Percentiles rank a stretch among this genome's conserved stretches.
These are phyloP conservation scores for Corythoichthys haematopterus DNA, from an alignment of 2,113 vertebrate species.

Conservation along the genomic window DNA sequence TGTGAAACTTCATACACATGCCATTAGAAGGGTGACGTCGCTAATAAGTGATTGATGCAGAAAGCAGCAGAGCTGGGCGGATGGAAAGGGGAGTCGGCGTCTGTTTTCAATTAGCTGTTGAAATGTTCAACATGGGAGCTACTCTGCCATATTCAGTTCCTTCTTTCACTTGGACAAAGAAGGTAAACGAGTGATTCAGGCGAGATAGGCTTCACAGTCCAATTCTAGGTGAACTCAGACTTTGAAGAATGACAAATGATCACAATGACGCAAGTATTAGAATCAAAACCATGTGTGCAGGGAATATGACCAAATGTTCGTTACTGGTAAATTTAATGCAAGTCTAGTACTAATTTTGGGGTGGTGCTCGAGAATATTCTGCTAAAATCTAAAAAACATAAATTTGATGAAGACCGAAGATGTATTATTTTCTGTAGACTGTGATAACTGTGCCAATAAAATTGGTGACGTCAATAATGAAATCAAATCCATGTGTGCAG, in stretches of 20 bases:
- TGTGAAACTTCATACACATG: constrained; percentile 48
- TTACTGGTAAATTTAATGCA: not conserved
- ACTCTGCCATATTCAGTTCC: constrained; percentile 46
- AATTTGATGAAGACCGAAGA: not conserved
- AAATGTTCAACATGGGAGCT: constrained; percentile 65
- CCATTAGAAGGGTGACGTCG: constrained; percentile 45
- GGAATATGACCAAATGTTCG: not conserved
- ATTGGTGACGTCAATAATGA: constrained; percentile 43
- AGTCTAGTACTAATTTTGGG: not conserved
- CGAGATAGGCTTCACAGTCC: constrained; percentile 13
- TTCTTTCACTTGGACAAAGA: constrained; percentile 26
- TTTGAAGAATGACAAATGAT: not conserved
- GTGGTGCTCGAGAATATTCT: not conserved
- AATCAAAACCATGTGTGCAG: not conserved
- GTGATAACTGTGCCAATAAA: constrained; percentile 35
- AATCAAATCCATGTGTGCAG: constrained; percentile 36
- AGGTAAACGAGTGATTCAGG: constrained; percentile 32
- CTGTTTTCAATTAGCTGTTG: constrained; percentile 72
- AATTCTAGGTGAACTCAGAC: constrained; percentile 49
- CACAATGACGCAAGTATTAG: not conserved
- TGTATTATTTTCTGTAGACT: constrained; percentile 9
- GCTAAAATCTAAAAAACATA: not conserved
- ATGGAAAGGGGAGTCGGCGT: constrained; percentile 53
- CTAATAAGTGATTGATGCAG: constrained; percentile 57
- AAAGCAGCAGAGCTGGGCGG: constrained; percentile 30